Evolutionary conservation across 2,888 invertebrate genomes (phyloP).

Genomic region (Apamea anceps): DNA sequence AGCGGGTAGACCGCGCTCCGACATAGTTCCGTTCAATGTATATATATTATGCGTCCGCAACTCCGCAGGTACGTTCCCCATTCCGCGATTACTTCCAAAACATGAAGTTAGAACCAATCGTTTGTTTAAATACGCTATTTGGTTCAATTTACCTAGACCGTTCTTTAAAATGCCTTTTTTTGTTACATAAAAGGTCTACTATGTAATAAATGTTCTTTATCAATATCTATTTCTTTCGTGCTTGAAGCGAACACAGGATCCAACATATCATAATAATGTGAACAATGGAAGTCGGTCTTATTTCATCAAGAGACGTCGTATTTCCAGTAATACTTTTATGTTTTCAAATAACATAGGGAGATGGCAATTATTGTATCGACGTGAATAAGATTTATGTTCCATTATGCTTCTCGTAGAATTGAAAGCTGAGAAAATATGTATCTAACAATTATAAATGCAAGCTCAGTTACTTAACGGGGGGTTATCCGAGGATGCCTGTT

Average conservation of each 20-base stretch:
- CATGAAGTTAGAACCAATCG: slow-evolving; percentile 38
- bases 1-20: slow-evolving; percentile 21
- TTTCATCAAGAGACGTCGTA: slow-evolving; percentile 42
- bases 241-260: slow-evolving; percentile 1
- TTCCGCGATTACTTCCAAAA: slow-evolving; percentile 49
- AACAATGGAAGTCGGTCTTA: slow-evolving; percentile 42
- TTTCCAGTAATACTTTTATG: slow-evolving; percentile 39
- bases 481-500: no score
- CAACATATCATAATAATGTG: slow-evolving; percentile 18
- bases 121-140: slow-evolving; percentile 8
- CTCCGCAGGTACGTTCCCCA: slow-evolving; percentile 39
- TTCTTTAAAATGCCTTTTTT: slow-evolving; percentile 14
- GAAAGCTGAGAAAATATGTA: slow-evolving; percentile 23
- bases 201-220: slow-evolving; percentile 6
- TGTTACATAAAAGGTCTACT: neutral
- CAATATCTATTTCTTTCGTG: slow-evolving; percentile 11
- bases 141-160: neutral
- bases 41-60: slow-evolving; percentile 17
- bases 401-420: slow-evolving; percentile 20
- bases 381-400: slow-evolving; percentile 42
- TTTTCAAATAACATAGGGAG: slow-evolving; percentile 36
- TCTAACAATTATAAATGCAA: slow-evolving; percentile 13
- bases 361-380: slow-evolving; percentile 34
- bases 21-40: slow-evolving; percentile 47
- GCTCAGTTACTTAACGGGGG: neutral